Evolutionary conservation across 2,113 vertebrate genomes (phyloP), one percentile per base, ranked within the genome.

Genomic region (Tragelaphus imberbis): DNA sequence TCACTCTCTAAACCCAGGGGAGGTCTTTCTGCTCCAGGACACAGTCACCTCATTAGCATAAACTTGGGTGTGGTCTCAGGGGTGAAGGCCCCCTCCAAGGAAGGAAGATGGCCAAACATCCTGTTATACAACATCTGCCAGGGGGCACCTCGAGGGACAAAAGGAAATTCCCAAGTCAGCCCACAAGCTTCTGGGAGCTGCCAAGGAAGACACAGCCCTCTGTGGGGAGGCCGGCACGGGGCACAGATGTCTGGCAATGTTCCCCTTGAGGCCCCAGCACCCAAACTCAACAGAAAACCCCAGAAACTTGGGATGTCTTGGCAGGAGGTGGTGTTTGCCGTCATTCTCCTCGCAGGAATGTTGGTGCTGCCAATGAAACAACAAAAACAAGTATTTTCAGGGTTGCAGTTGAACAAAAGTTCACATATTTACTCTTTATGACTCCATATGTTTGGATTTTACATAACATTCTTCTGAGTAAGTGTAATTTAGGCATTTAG

Each of bases 171-270:
- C 81, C 30, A 36, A 5, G 19, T 21, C 15, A 63, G 44, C 16
- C 53, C 49, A 12, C 40, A 11, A 10, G 17, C 56, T 77, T 16
- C 65, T 28, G 27, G 33, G 30, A 19, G 30, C 30, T 11, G 27
- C 10, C 19, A 21, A 1, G 68, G 84, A 25, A 85, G 53, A 23
- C 91, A 36, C 27, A 16, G 68, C 36, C 7, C 49, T 59, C 12
- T 2, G 7, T 6, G 63, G 30, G 61, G 56, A 47, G 40, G 7
- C 1, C 0, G 0, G 53, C 40, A 6, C 0, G 2, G 10, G 30
- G 0, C 8, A 8, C 68, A 25, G 68, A 75, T 40, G n/a, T 14
- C 47, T 61, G 53, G 9, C 49, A 13, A 36, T 1, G 17, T 8
- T 56, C 16, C 33, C 33, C 81, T 9, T 7, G 27, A 58, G 0